Evolutionary conservation across 1,140 invertebrate species (phyloP).

Genomic region (Drosophila tsacasi): DNA sequence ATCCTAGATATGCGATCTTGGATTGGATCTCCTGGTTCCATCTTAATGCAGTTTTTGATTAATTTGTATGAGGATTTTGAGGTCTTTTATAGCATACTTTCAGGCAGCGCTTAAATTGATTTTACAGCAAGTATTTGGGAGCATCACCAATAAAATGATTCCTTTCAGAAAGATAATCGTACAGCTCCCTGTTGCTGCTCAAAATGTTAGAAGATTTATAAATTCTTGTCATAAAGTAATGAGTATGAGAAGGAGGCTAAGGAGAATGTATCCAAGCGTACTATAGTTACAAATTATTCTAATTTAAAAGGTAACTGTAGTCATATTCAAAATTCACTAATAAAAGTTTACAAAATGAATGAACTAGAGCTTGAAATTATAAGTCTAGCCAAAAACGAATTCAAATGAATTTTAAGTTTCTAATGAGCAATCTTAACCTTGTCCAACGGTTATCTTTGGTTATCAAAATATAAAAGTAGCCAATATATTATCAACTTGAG

Average conservation of each 20-base stretch:
- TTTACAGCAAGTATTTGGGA: background rate
- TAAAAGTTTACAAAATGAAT: too few species aligned
- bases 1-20: too few species aligned
- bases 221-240: too few species aligned
- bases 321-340: too few species aligned
- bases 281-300: too few species aligned
- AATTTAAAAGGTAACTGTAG: too few species aligned
- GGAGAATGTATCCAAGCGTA: too few species aligned
- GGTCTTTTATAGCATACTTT: background rate
- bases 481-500: slow-evolving; percentile 55
- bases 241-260: too few species aligned
- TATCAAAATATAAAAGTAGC: slow-evolving; percentile 91
- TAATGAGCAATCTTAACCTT: slow-evolving; percentile 89
- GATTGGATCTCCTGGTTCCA: background rate
- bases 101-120: background rate
- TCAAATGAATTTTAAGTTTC: slow-evolving; percentile 88
- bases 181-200: background rate
- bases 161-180: background rate
- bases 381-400: slow-evolving; percentile 87
- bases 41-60: background rate
- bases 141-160: background rate
- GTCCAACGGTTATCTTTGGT: slow-evolving; percentile 92
- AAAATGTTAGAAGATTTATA: background rate
- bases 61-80: background rate
- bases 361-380: slow-evolving; percentile 86